phyloP scores from a whole-genome alignment of 2,888 invertebrate species.

The Lithodes maja region DNA sequence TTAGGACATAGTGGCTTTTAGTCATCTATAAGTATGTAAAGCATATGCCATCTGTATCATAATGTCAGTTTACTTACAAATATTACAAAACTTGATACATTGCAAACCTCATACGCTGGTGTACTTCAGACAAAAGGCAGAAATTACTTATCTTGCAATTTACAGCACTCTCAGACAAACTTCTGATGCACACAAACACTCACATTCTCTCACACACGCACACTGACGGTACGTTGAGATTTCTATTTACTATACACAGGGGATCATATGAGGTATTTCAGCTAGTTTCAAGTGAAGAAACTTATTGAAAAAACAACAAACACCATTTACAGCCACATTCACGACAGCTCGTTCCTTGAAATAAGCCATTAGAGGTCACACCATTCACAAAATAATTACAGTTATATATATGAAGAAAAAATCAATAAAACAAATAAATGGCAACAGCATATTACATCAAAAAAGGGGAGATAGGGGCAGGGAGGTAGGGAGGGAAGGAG shows the following conservation, averaged over 20 bases:
- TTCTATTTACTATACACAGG: conserved; percentile 60
- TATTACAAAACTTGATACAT: too few relatives aligned
- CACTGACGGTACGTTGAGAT: conserved; percentile 50
- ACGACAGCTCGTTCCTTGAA: conserved; percentile 29
- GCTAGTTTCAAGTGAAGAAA: conserved; percentile 56
- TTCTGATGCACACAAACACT: too few relatives aligned
- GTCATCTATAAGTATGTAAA: too few relatives aligned
- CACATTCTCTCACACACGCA: conserved; percentile 12
- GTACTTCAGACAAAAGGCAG: too few relatives aligned
- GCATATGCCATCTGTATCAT: too few relatives aligned
- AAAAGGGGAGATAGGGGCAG: conserved; percentile 40
- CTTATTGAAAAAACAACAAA: conserved; percentile 54
- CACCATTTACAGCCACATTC: conserved; percentile 33
- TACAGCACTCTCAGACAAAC: too few relatives aligned
- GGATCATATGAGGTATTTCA: conserved; percentile 64
- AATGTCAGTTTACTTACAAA: too few relatives aligned
- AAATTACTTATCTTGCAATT: too few relatives aligned
- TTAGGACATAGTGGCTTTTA: too few relatives aligned
- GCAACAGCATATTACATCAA: conserved; percentile 49
- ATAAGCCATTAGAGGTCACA: conserved; percentile 16
- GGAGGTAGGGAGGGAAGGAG: not conserved
- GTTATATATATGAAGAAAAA: not conserved
- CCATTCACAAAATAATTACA: conserved; percentile 28
- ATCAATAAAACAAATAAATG: conserved; percentile 41
- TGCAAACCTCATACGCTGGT: too few relatives aligned